A percentile compares a stretch with the other conserved stretches of the same genome.
phyloP scores from a whole-genome alignment of 2,888 invertebrate species.

The Notocelia uddmanniana region DNA sequence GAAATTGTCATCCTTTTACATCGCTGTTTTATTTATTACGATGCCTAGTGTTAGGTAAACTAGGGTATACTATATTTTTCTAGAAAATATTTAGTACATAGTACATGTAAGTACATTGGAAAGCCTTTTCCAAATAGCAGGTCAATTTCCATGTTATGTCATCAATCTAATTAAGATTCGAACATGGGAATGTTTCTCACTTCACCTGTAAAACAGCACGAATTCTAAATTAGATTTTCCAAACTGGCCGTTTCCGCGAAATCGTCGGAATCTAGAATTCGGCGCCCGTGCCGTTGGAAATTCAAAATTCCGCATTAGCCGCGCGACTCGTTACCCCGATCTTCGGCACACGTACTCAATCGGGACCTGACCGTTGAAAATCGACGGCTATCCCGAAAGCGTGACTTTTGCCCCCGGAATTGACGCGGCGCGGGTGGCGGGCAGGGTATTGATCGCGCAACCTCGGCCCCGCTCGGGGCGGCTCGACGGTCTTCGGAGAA shows the following conservation, averaged over 20 bases:
- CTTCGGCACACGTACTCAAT: constrained; percentile 63
- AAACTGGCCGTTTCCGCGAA: constrained; percentile 13
- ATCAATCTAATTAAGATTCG: no score
- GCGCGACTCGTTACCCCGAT: constrained; percentile 60
- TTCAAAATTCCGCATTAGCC: constrained; percentile 63
- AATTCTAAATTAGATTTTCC: constrained; percentile 32
- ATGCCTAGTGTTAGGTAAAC: not conserved
- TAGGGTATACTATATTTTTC: not conserved
- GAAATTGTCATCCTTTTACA: not conserved
- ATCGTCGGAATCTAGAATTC: constrained; percentile 50
- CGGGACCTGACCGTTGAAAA: constrained; percentile 75
- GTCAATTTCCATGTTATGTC: no score
- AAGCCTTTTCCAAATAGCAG: no score
- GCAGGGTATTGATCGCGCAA: constrained; percentile 80
- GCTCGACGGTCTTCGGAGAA: constrained; percentile 72
- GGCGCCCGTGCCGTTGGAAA: constrained; percentile 52
- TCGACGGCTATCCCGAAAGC: constrained; percentile 79
- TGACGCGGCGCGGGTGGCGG: constrained; percentile 75
- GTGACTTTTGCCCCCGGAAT: constrained; percentile 84
- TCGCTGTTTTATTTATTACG: not conserved
- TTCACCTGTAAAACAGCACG: not conserved
- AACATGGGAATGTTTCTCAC: no score
- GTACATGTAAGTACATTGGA: no score
- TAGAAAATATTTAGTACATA: not conserved
- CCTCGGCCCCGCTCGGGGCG: constrained; percentile 74